Evolutionary conservation across 2,888 invertebrate species (phyloP).

Genomic region (Galerucella pusilla): DNA sequence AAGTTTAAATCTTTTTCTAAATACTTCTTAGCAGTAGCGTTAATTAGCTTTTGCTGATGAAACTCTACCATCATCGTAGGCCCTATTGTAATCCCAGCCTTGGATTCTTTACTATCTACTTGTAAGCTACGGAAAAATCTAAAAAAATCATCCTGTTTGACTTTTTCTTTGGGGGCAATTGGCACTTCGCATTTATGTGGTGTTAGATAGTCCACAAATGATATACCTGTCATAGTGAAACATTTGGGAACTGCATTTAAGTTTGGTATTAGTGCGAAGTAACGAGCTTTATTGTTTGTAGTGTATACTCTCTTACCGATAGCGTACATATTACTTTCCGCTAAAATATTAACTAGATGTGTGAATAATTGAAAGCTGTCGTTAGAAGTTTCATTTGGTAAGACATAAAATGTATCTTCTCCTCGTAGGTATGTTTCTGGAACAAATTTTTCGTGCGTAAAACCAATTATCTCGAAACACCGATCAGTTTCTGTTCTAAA

Average conservation of each 20-base stretch:
- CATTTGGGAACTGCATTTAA: constrained; percentile 41
- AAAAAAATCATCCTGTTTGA: constrained; percentile 36
- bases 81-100: constrained; percentile 41
- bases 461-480: constrained; percentile 46
- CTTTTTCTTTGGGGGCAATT: constrained; percentile 29
- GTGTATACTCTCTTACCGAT: constrained; percentile 46
- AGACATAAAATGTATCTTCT: constrained; percentile 44
- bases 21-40: constrained; percentile 25
- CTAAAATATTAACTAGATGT: constrained; percentile 41
- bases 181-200: constrained; percentile 33
- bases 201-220: constrained; percentile 44
- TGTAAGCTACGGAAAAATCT: constrained; percentile 45
- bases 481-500: constrained; percentile 46
- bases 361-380: constrained; percentile 42
- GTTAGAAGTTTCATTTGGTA: constrained; percentile 36
- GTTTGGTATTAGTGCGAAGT: constrained; percentile 46
- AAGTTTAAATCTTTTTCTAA: constrained; percentile 31
- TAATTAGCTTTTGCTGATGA: constrained; percentile 23
- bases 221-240: constrained; percentile 44
- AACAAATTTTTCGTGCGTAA: constrained; percentile 43
- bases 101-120: constrained; percentile 36
- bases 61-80: constrained; percentile 38
- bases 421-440: constrained; percentile 42
- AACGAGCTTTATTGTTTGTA: constrained; percentile 44
- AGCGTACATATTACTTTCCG: constrained; percentile 42